Evolutionary conservation across 2,888 invertebrate genomes (phyloP).

Genomic region (Cantharis rustica): DNA sequence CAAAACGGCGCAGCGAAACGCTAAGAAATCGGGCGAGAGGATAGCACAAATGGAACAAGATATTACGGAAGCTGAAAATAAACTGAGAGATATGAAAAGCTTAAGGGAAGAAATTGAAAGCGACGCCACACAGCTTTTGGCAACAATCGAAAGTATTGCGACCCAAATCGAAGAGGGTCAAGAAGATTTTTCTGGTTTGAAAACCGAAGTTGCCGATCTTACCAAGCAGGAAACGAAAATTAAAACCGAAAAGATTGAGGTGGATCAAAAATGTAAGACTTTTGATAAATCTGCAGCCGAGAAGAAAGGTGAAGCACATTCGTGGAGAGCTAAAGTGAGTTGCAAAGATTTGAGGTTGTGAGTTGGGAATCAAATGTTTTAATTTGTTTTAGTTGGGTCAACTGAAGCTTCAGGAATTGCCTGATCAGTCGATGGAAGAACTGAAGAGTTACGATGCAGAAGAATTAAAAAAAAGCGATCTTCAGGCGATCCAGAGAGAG

Average conservation of each 20-base stretch:
- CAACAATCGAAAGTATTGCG: conserved; percentile 62
- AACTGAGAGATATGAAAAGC: conserved; percentile 62
- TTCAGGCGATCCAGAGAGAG: conserved; percentile 65
- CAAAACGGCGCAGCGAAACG: conserved; percentile 72
- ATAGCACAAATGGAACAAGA: conserved; percentile 76
- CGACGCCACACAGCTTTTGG: conserved; percentile 60
- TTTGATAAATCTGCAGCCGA: conserved; percentile 64
- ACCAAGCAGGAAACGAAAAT: conserved; percentile 69
- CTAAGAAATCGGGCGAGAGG: conserved; percentile 75
- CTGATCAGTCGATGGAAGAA: conserved; percentile 52
- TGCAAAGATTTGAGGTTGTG: neutral
- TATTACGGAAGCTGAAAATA: conserved; percentile 69
- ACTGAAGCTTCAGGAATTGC: conserved; percentile 63
- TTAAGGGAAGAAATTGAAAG: conserved; percentile 65
- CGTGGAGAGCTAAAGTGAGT: conserved; percentile 61
- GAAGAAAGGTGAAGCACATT: conserved; percentile 61
- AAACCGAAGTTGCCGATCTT: conserved; percentile 67
- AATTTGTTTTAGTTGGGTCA: conserved; percentile 26
- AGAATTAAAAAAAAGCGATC: conserved; percentile 64
- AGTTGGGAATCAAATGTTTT: neutral
- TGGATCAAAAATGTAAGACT: conserved; percentile 71
- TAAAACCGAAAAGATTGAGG: conserved; percentile 73
- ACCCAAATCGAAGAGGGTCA: conserved; percentile 63
- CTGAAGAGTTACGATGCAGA: conserved; percentile 67
- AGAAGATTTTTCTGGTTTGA: conserved; percentile 63